Conservation (phyloP, 2,113 vertebrate species). For the human (Homo sapiens) region DNA sequence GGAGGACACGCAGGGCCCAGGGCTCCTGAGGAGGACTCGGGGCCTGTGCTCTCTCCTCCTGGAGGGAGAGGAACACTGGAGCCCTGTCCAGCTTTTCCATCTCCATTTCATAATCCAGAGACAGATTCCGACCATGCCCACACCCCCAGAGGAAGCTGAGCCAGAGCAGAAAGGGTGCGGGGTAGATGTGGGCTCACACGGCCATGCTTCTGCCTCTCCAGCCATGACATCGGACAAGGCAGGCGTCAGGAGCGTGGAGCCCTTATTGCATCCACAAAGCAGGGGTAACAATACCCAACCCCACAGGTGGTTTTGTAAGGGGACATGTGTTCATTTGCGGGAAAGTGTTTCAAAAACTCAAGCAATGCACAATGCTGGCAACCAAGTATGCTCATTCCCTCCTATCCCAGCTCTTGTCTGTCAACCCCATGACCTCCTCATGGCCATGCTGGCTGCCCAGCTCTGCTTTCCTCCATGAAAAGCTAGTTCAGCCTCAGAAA, state of each 20-base stretch:
- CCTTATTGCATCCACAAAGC: background rate
- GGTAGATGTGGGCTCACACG: rapidly evolving
- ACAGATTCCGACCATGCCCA: background rate
- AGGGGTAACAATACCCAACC: background rate
- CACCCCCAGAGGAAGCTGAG: background rate
- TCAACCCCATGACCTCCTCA: background rate
- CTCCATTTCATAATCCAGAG: background rate
- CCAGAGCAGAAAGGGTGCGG: background rate
- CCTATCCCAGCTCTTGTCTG: background rate
- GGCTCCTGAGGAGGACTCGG: background rate
- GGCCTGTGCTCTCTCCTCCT: background rate
- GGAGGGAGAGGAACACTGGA: background rate
- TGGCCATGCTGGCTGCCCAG: background rate
- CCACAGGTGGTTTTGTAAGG: background rate
- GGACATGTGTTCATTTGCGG: background rate
- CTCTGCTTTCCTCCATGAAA: background rate
- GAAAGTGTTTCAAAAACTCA: background rate
- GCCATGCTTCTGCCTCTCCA: background rate
- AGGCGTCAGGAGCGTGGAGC: background rate
- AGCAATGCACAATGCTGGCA: background rate
- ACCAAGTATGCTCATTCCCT: background rate
- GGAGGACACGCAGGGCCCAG: background rate
- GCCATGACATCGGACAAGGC: background rate
- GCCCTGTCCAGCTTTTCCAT: rapidly evolving
- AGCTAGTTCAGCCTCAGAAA: background rate